Base-by-base conservation (phyloP, 1,140 invertebrate genomes). In the Coenobita brevimanus region DNA sequence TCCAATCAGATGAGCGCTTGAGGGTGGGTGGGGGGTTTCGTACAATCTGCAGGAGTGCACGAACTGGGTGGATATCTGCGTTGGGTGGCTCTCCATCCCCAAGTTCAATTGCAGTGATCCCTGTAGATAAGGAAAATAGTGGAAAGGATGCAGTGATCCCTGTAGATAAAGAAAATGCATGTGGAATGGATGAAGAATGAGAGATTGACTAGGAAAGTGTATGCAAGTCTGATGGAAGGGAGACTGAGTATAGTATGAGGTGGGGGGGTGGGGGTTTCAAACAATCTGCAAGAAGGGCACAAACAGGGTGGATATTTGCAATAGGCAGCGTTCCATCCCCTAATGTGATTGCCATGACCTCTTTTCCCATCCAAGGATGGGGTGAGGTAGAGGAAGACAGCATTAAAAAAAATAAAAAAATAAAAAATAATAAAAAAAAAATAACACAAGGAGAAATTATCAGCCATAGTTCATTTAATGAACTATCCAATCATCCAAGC, bases 51-150 rank as follows among this genome's bases (percentile, higher is more conserved):
- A 97, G 97, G 89, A 98, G 93, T 0, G 95, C 96, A 91, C 97
- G 93, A 0, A 97, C 97, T 0, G 97, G 96, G 93, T 97, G 96
- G 94, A 98, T 96, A 84, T 97, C 95, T 83, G 95, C 94, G 89
- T 96, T 96, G 0, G 97, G 97, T 0, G 97, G 95, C 91, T 96
- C 95, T 0, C 96, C 96, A 92, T 98, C 97, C 1, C 95, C 97
- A 89, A 99, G 92, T 93, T 99, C 98, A 91, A 98, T 97, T 0
- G 97, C 96, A 0, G 96, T 97, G 64, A 98, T 98, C 15, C 94
- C 93, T 93, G 73, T 2, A 33, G 38, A 46, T 4, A 67, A 36
- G 30, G 17, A 27, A 0, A 36, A 33, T 0, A 4, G n/a, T 10
- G 4, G 57, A 21, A 21, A 24, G 2, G 78, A 4, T 30, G 24